Evolutionary conservation across 30 jellyfish, hydroid and myxozoan genomes (phyloP).

Genomic region (Morbakka virulenta): DNA sequence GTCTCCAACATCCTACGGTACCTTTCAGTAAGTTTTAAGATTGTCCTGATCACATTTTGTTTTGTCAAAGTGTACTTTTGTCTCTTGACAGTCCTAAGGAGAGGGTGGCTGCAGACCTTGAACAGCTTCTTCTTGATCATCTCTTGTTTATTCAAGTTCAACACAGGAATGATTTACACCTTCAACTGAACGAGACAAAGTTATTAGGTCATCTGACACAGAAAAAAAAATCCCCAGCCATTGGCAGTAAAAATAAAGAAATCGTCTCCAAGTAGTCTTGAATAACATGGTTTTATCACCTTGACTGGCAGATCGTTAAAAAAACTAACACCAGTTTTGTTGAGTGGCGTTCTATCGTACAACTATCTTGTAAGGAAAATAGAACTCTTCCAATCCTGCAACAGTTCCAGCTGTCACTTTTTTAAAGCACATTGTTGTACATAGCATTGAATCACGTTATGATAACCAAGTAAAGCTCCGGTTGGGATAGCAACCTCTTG

Average conservation of each 20-base stretch:
- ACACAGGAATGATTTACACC: too few species aligned
- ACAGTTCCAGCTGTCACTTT: neutral
- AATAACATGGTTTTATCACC: neutral
- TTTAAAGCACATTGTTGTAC: neutral
- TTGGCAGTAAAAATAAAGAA: conserved; percentile 13
- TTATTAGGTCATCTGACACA: too few species aligned
- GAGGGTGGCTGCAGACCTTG: too few species aligned
- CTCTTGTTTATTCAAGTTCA: too few species aligned
- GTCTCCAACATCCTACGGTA: too few species aligned
- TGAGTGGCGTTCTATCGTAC: neutral
- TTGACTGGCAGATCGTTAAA: neutral
- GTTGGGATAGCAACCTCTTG: conserved; percentile 5
- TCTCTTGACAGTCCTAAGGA: too few species aligned
- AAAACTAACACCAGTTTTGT: neutral
- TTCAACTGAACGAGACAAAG: too few species aligned
- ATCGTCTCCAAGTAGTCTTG: neutral
- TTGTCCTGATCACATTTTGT: too few species aligned
- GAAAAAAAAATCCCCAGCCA: too few species aligned
- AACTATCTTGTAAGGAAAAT: neutral
- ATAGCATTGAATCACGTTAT: neutral
- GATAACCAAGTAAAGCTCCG: neutral
- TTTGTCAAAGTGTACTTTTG: too few species aligned
- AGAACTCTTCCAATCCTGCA: neutral
- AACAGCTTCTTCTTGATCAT: too few species aligned
- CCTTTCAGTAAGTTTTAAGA: too few species aligned